Percentiles rank a stretch among this genome's conserved stretches.
Conservation (phyloP, 2,797 vertebrate genomes). For the Spondyliosoma cantharus region DNA sequence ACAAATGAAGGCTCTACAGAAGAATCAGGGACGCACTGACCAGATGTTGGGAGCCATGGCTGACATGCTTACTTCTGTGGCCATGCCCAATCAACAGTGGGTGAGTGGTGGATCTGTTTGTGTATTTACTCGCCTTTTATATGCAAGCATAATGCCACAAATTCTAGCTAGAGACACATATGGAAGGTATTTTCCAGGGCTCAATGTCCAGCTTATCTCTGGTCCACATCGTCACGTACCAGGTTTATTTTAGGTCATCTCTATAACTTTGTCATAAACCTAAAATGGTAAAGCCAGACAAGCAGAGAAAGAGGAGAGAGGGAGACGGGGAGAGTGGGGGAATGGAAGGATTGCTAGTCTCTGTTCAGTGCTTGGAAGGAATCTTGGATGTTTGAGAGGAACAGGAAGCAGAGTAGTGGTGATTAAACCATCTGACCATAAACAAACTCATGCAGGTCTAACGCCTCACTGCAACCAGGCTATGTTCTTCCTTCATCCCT, state of each 20-base stretch:
- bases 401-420: slow-evolving; percentile 66
- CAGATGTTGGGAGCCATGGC: slow-evolving; percentile 94
- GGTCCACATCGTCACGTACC: not conserved
- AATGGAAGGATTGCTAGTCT: slow-evolving; percentile 54
- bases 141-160: slow-evolving; percentile 15
- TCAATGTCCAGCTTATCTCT: slow-evolving; percentile 30
- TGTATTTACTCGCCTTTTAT: slow-evolving; percentile 36
- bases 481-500: slow-evolving; percentile 1
- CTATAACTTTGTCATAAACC: slow-evolving; percentile 43
- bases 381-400: slow-evolving; percentile 70
- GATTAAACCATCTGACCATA: slow-evolving; percentile 76
- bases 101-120: slow-evolving; percentile 81
- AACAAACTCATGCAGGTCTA: slow-evolving; percentile 71
- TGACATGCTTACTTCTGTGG: slow-evolving; percentile 91
- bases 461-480: slow-evolving; percentile 35
- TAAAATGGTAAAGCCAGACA: slow-evolving; percentile 56
- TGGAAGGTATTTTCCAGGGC: slow-evolving; percentile 32
- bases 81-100: slow-evolving; percentile 90
- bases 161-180: slow-evolving; percentile 22
- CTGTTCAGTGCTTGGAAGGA: slow-evolving; percentile 73
- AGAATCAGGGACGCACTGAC: slow-evolving; percentile 89
- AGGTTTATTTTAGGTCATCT: slow-evolving; percentile 34
- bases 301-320: slow-evolving; percentile 36
- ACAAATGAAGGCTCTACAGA: slow-evolving; percentile 86
- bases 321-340: too few species aligned